Evolutionary conservation across 2,888 invertebrate genomes (phyloP).

Genomic region (Drosophila hamatofila): DNA sequence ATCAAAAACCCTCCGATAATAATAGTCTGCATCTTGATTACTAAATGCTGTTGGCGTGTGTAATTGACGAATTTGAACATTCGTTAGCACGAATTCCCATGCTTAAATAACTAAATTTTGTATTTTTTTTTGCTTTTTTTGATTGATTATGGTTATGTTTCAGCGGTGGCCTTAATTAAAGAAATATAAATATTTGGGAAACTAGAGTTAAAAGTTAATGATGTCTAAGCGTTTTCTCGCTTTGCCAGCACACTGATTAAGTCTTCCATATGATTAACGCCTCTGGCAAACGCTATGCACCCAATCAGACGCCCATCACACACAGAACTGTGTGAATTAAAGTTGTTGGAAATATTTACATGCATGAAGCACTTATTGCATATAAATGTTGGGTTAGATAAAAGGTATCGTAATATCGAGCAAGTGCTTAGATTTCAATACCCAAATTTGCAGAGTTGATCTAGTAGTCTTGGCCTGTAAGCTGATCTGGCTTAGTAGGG

Average conservation of each 20-base stretch:
- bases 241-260: slow-evolving; percentile 25
- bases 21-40: not conserved
- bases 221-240: slow-evolving; percentile 7
- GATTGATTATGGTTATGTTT: slow-evolving; percentile 39
- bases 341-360: not conserved
- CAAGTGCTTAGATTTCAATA: not conserved
- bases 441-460: not conserved
- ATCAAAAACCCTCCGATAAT: not conserved
- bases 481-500: not conserved
- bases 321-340: not conserved
- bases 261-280: slow-evolving; percentile 5
- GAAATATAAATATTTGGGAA: slow-evolving; percentile 9
- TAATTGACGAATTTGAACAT: slow-evolving; percentile 12
- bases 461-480: not conserved
- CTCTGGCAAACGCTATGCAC: not conserved
- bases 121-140: slow-evolving; percentile 4
- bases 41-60: slow-evolving; percentile 9
- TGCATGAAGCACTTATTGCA: not conserved
- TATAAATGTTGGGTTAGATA: not conserved
- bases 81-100: slow-evolving; percentile 27
- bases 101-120: slow-evolving; percentile 19
- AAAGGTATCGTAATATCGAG: not conserved
- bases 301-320: not conserved
- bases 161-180: slow-evolving; percentile 16
- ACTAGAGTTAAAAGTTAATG: slow-evolving; percentile 29